A percentile compares a stretch with the other conserved stretches of the same genome.
Evolutionary conservation across 35 echinoderm and acorn worm genomes (phyloP).

Genomic region (Apostichopus californicus): DNA sequence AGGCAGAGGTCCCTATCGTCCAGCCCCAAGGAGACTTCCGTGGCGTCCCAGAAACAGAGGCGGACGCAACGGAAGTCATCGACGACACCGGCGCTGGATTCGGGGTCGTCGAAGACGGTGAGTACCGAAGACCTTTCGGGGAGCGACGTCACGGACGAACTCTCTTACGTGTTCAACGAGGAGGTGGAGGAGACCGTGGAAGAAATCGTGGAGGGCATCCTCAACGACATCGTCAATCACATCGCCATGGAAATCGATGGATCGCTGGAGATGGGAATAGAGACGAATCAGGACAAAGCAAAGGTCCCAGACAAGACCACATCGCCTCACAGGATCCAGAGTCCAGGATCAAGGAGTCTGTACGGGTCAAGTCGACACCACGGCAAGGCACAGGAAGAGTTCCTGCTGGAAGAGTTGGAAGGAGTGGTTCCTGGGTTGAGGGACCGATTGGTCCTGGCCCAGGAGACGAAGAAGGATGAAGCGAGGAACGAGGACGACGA

Average conservation of each 20-base stretch:
- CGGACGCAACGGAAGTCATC: conserved; percentile 15
- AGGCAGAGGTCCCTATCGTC: conserved; percentile 9
- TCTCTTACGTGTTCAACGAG: conserved; percentile 95
- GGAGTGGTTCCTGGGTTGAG: conserved; percentile 77
- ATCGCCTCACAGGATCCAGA: conserved; percentile 35
- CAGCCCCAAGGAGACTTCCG: conserved; percentile 26
- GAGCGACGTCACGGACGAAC: conserved; percentile 73
- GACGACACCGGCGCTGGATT: conserved; percentile 6
- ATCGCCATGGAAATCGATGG: conserved; percentile 77
- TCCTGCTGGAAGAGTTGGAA: conserved; percentile 84
- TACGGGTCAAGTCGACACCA: background rate
- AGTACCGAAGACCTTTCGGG: conserved; percentile 81
- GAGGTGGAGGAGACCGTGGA: conserved; percentile 83
- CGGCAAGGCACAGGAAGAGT: conserved; percentile 67
- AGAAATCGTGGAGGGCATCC: conserved; percentile 81
- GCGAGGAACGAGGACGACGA: conserved; percentile 53
- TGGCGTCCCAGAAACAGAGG: background rate
- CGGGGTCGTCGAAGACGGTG: background rate
- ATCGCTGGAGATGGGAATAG: background rate
- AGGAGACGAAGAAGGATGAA: conserved; percentile 7
- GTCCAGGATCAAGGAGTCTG: background rate
- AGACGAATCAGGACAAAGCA: background rate
- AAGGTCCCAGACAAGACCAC: background rate
- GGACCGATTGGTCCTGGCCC: background rate
- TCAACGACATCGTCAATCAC: conserved; percentile 73